A percentile compares a stretch with the other conserved stretches of the same genome.
These are phyloP conservation scores for Zophobas morio DNA, from an alignment of 1,140 invertebrate species.

Conservation along the genomic window DNA sequence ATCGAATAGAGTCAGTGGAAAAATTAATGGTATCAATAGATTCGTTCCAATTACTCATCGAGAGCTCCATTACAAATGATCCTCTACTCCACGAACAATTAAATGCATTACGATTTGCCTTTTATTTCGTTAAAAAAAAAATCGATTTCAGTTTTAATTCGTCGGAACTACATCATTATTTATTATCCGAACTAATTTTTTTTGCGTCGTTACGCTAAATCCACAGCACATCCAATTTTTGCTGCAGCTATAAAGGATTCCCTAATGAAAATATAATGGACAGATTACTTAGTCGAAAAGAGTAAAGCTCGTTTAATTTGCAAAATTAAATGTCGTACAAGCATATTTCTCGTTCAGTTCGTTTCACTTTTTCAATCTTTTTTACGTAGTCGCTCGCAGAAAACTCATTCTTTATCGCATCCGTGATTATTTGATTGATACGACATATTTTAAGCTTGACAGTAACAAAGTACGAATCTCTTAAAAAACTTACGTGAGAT, in stretches of 20 bases:
- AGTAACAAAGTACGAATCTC: no score
- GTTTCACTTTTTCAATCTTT: no score
- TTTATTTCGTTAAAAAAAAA: constrained; percentile 22
- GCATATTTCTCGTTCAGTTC: no score
- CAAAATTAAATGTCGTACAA: no score
- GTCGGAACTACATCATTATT: background rate
- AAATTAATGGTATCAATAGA: constrained; percentile 41
- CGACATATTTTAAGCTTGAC: no score
- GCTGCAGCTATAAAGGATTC: constrained; percentile 2
- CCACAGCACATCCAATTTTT: constrained; percentile 2
- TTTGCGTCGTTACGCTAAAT: background rate
- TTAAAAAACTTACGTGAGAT: no score
- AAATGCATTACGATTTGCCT: constrained; percentile 23
- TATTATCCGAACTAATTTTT: constrained; percentile 3
- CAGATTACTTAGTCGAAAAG: background rate
- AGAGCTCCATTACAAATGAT: constrained; percentile 39
- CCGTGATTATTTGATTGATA: no score
- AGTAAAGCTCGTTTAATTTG: no score
- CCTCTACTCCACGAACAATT: constrained; percentile 31
- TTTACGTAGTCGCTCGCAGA: no score
- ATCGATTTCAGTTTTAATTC: constrained; percentile 18
- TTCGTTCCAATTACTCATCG: constrained; percentile 39
- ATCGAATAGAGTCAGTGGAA: constrained; percentile 32
- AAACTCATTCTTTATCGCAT: no score
- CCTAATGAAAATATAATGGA: constrained; percentile 14